Evolutionary conservation across 1,140 invertebrate genomes (phyloP).

Genomic region (Meloidogyne floridensis): DNA sequence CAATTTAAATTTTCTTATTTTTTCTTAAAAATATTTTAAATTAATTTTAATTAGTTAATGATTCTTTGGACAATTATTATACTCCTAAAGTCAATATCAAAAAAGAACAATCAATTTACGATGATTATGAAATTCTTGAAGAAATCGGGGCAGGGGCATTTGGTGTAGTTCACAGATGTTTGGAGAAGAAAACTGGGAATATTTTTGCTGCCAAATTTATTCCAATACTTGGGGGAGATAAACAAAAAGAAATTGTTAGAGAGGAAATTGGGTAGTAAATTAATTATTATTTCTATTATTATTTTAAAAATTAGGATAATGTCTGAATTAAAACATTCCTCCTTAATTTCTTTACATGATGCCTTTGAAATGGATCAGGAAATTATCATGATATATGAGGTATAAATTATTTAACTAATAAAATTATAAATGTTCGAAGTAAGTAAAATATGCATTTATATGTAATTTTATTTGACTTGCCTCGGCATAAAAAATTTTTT

Average conservation of each 20-base stretch:
- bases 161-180: slow-evolving; percentile 94
- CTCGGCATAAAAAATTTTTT: too few relatives aligned
- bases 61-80: slow-evolving; percentile 93
- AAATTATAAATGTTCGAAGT: too few relatives aligned
- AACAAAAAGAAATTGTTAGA: slow-evolving; percentile 93
- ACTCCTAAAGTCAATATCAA: slow-evolving; percentile 84
- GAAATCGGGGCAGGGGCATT: slow-evolving; percentile 96
- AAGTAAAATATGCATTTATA: too few relatives aligned
- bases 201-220: slow-evolving; percentile 99
- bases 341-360: slow-evolving; percentile 95
- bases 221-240: slow-evolving; percentile 87
- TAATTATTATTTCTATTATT: neutral
- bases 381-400: slow-evolving; percentile 98
- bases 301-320: slow-evolving; percentile 72
- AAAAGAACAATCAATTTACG: slow-evolving; percentile 85
- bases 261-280: slow-evolving; percentile 83
- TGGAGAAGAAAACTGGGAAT: slow-evolving; percentile 90
- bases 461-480: too few relatives aligned
- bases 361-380: slow-evolving; percentile 98
- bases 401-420: slow-evolving; percentile 68
- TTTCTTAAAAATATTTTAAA: slow-evolving; percentile 12
- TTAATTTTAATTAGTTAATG: slow-evolving; percentile 75
- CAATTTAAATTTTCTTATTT: neutral
- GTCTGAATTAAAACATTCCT: slow-evolving; percentile 96
- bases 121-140: slow-evolving; percentile 96